A percentile compares a stretch with the other conserved stretches of the same genome.
These are phyloP conservation scores for Zoanthus sansibaricus DNA, from an alignment of 92 coral and sea anemone species.

Conservation along the genomic window DNA sequence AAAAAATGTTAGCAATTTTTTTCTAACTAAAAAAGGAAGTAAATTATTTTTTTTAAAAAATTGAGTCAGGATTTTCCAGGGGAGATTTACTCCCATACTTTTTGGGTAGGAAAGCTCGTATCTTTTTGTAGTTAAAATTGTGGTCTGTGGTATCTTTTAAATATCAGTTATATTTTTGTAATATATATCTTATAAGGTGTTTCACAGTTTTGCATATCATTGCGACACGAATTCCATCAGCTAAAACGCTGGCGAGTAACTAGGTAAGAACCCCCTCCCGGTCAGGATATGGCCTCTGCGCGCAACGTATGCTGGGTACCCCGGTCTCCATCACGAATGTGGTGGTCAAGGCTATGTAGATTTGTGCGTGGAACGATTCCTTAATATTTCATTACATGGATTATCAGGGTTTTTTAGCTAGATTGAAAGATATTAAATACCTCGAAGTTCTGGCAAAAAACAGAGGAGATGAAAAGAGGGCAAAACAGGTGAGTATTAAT, in stretches of 20 bases:
- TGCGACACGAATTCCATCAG: not conserved
- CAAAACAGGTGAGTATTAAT: not conserved
- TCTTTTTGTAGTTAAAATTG: not conserved
- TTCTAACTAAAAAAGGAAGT: slow-evolving; percentile 5
- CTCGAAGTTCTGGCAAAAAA: slow-evolving; percentile 1
- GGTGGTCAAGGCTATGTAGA: not conserved
- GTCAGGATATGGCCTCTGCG: not conserved
- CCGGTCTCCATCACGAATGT: not conserved
- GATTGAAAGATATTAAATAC: slow-evolving; percentile 2
- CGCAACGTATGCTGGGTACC: slow-evolving; percentile 9
- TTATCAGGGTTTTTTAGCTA: slow-evolving; percentile 8
- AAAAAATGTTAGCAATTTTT: not conserved
- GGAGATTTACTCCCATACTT: not conserved
- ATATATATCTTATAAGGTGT: not conserved
- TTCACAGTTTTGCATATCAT: not conserved
- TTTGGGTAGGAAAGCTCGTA: not conserved
- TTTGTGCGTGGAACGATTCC: not conserved
- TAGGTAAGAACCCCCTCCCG: not conserved
- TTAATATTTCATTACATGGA: not conserved
- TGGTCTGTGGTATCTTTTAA: not conserved
- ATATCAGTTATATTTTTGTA: not conserved
- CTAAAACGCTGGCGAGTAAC: not conserved
- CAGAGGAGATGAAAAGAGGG: slow-evolving; percentile 11
- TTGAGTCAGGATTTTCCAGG: not conserved
- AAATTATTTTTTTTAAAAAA: not conserved